Evolutionary conservation across 2,797 vertebrate genomes (phyloP).

Genomic region (Calcarius lapponicus): DNA sequence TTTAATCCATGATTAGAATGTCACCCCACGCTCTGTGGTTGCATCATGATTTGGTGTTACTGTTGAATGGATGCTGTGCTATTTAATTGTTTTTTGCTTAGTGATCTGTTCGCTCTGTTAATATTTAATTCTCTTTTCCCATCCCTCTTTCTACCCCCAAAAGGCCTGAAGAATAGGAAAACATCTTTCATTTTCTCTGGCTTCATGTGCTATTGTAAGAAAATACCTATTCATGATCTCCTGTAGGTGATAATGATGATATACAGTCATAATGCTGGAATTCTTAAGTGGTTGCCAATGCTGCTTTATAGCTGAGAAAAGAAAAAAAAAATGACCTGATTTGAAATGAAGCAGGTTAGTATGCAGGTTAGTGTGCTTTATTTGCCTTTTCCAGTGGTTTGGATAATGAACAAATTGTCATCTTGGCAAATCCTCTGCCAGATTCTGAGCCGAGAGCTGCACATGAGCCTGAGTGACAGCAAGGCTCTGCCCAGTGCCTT

Average conservation of each 20-base stretch:
- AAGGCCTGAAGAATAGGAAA: conserved; percentile 61
- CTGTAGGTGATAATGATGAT: conserved; percentile 64
- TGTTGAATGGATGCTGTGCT: conserved; percentile 66
- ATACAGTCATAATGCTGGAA: conserved; percentile 53
- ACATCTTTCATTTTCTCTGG: conserved; percentile 61
- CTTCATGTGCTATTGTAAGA: conserved; percentile 52
- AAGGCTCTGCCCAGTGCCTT: not conserved
- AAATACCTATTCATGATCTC: conserved; percentile 57
- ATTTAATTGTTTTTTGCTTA: conserved; percentile 75
- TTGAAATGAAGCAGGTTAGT: conserved; percentile 58
- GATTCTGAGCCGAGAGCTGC: not conserved
- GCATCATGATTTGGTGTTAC: conserved; percentile 70
- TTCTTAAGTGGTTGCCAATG: conserved; percentile 68
- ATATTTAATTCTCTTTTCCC: conserved; percentile 58
- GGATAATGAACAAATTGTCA: conserved; percentile 64
- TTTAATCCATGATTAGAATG: conserved; percentile 62
- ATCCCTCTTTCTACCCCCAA: conserved; percentile 29
- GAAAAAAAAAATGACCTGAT: conserved; percentile 32
- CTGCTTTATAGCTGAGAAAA: conserved; percentile 48
- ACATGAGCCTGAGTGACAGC: conserved; percentile 29
- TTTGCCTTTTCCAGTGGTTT: conserved; percentile 48
- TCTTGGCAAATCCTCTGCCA: conserved; percentile 38
- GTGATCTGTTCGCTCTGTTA: conserved; percentile 55
- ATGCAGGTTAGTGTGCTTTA: conserved; percentile 56
- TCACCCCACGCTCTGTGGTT: conserved; percentile 42